phyloP scores from a whole-genome alignment of 2,797 vertebrate species.

The Cynopterus sphinx region DNA sequence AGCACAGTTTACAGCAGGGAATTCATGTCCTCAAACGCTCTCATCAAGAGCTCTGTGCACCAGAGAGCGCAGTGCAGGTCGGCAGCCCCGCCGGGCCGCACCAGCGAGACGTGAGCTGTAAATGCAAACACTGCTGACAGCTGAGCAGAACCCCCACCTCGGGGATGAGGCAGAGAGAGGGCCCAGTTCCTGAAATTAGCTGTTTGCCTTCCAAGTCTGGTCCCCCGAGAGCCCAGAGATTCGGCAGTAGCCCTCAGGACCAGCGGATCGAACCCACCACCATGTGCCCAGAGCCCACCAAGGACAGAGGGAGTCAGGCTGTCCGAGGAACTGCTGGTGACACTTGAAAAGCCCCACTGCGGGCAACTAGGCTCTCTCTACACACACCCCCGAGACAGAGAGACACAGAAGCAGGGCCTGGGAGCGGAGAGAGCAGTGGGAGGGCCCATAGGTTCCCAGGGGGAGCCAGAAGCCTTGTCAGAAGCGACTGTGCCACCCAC shows the following conservation, averaged over 20 bases:
- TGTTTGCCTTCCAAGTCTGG: neutral
- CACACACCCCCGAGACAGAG: neutral
- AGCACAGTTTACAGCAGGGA: neutral
- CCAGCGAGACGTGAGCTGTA: neutral
- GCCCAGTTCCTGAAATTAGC: neutral
- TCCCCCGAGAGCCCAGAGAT: neutral
- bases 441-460: neutral
- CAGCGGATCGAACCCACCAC: neutral
- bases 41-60: neutral
- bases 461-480: neutral
- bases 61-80: neutral
- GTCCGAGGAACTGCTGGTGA: neutral
- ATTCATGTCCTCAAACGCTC: neutral
- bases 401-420: neutral
- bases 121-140: accelerated
- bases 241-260: neutral
- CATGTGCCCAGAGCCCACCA: neutral
- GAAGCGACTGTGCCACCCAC: neutral
- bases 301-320: neutral
- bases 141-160: neutral
- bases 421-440: accelerated
- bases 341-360: neutral
- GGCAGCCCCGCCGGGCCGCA: neutral
- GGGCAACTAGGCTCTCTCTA: neutral
- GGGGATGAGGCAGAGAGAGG: neutral